Evolutionary conservation across 2,888 invertebrate species (phyloP).

Genomic region (Chaetogeoica ovagalla): DNA sequence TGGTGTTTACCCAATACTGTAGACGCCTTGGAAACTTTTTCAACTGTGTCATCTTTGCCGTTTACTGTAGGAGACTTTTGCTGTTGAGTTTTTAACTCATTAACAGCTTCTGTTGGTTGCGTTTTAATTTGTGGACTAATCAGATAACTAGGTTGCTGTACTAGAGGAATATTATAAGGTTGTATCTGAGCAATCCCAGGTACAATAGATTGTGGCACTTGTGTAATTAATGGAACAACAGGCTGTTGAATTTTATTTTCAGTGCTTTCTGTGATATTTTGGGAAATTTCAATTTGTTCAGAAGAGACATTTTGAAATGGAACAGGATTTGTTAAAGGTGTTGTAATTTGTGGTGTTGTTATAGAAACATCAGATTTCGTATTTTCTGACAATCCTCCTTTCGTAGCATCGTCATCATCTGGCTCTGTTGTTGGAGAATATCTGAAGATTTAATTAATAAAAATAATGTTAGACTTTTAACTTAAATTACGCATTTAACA

Average conservation of each 20-base stretch:
- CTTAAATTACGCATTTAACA: neutral
- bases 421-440: conserved; percentile 44
- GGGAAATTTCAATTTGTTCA: neutral
- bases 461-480: neutral
- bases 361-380: neutral
- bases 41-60: conserved; percentile 30
- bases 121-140: conserved; percentile 27
- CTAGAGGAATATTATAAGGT: neutral
- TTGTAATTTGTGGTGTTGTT: neutral
- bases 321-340: neutral
- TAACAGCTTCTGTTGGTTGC: conserved; percentile 8
- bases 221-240: neutral
- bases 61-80: conserved; percentile 5
- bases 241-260: neutral
- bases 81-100: conserved; percentile 15
- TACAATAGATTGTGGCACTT: conserved; percentile 1
- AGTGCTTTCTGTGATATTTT: neutral
- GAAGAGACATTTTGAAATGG: neutral
- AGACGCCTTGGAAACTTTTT: conserved; percentile 39
- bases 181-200: neutral
- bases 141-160: conserved; percentile 15
- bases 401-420: conserved; percentile 36
- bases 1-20: conserved; percentile 54
- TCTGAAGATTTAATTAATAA: conserved; percentile 6
- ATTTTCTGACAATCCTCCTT: conserved; percentile 15